Evolutionary conservation across 2,797 vertebrate species (phyloP).

Genomic region (Passerculus sandwichensis): DNA sequence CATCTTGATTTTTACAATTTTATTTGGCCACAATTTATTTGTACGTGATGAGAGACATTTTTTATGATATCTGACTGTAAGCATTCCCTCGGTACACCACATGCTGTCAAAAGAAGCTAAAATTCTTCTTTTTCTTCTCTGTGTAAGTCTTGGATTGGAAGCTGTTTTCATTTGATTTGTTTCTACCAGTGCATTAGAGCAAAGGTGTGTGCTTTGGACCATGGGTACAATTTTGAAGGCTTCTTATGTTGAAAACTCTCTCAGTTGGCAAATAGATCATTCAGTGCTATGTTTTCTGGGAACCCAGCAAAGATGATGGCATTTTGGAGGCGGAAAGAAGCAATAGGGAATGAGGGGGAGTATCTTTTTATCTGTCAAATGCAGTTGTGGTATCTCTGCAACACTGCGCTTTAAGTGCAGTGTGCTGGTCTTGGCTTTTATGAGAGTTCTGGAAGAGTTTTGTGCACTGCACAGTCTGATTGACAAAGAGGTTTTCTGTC

Average conservation of each 20-base stretch:
- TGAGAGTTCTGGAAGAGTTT: slow-evolving; percentile 60
- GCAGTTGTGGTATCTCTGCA: slow-evolving; percentile 46
- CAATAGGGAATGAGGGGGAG: not conserved
- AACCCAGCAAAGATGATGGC: not conserved
- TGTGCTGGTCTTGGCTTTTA: slow-evolving; percentile 24
- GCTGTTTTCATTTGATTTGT: slow-evolving; percentile 5
- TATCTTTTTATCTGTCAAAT: slow-evolving; percentile 33
- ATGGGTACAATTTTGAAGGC: not conserved
- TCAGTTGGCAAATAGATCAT: not conserved
- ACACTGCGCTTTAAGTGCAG: slow-evolving; percentile 17
- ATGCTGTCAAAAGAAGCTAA: not conserved
- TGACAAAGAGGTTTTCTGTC: slow-evolving; percentile 68
- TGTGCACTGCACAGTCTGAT: slow-evolving; percentile 35
- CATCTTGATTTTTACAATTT: slow-evolving; percentile 22
- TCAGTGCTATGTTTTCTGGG: slow-evolving; percentile 26
- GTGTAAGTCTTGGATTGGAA: not conserved
- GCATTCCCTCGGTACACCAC: not conserved
- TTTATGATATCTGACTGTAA: not conserved
- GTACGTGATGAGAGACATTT: not conserved
- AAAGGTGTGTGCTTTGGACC: slow-evolving; percentile 20
- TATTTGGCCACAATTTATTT: slow-evolving; percentile 27
- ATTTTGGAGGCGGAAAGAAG: slow-evolving; percentile 32
- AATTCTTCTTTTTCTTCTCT: not conserved
- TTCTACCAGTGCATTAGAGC: not conserved
- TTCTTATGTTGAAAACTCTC: slow-evolving; percentile 6